A percentile compares a stretch with the other conserved stretches of the same genome.
Evolutionary conservation across 2,888 invertebrate species (phyloP).

Genomic region (Tenthredo livida): DNA sequence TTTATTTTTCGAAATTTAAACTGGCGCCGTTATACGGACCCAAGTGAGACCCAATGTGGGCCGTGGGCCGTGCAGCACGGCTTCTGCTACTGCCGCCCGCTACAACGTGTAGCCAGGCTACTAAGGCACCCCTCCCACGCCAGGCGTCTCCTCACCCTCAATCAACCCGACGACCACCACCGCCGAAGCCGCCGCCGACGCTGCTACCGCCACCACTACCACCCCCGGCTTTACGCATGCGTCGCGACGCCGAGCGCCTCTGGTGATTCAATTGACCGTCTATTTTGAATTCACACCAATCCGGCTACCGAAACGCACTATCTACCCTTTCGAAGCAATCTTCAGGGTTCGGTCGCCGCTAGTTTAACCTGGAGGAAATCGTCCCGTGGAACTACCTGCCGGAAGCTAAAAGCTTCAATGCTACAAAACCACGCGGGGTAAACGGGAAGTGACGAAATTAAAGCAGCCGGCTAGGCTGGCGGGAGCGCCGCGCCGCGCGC

Average conservation of each 20-base stretch:
- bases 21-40: conserved; percentile 42
- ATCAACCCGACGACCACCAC: conserved; percentile 51
- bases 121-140: conserved; percentile 64
- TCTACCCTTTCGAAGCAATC: not conserved
- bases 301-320: conserved; percentile 4
- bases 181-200: conserved; percentile 50
- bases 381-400: not conserved
- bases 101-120: conserved; percentile 76
- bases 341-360: conserved; percentile 1
- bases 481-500: conserved; percentile 60
- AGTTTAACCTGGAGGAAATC: not conserved
- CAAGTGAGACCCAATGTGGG: conserved; percentile 56
- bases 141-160: conserved; percentile 48
- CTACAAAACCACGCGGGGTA: not conserved
- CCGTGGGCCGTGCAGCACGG: conserved; percentile 74
- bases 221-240: conserved; percentile 50
- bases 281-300: conserved; percentile 44
- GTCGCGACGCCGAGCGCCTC: conserved; percentile 34
- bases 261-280: conserved; percentile 51
- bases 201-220: conserved; percentile 51
- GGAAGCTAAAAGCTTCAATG: not conserved
- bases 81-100: conserved; percentile 75
- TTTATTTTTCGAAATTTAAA: not conserved
- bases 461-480: conserved; percentile 54
- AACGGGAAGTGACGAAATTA: conserved; percentile 52